Percentiles rank a stretch among this genome's conserved stretches.
phyloP scores from a whole-genome alignment of 2,888 invertebrate genomes.

The Corbicula japonica region DNA sequence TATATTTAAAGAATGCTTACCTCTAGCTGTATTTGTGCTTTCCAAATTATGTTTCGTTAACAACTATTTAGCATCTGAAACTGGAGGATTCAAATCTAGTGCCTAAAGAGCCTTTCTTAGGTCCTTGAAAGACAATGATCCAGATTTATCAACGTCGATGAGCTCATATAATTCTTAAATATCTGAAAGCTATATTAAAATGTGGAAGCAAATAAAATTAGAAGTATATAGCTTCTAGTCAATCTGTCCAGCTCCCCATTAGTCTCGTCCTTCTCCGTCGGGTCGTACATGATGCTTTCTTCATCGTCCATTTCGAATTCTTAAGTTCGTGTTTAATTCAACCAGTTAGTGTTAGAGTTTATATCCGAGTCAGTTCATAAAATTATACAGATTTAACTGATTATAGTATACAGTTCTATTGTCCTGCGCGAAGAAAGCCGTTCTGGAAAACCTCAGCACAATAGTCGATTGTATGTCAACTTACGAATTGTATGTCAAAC shows the following conservation, averaged over 20 bases:
- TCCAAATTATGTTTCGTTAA: slow-evolving; percentile 41
- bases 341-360: too few species aligned
- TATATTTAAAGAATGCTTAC: neutral
- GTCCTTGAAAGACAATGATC: slow-evolving; percentile 36
- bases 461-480: too few species aligned
- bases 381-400: too few species aligned
- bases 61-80: slow-evolving; percentile 40
- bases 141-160: slow-evolving; percentile 46
- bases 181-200: slow-evolving; percentile 42
- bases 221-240: too few species aligned
- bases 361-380: too few species aligned
- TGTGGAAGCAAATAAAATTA: too few species aligned
- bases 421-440: too few species aligned
- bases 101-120: slow-evolving; percentile 49
- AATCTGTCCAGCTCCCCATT: neutral
- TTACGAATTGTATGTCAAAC: too few species aligned
- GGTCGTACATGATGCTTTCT: slow-evolving; percentile 16
- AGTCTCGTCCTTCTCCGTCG: slow-evolving; percentile 2
- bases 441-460: too few species aligned
- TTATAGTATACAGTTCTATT: too few species aligned
- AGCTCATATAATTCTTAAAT: slow-evolving; percentile 39
- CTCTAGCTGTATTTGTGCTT: slow-evolving; percentile 11
- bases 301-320: slow-evolving; percentile 24
- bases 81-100: slow-evolving; percentile 55
- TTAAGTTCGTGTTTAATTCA: too few species aligned